Base-by-base conservation (phyloP, 2,113 vertebrate species). In the Glaucomys volans region DNA sequence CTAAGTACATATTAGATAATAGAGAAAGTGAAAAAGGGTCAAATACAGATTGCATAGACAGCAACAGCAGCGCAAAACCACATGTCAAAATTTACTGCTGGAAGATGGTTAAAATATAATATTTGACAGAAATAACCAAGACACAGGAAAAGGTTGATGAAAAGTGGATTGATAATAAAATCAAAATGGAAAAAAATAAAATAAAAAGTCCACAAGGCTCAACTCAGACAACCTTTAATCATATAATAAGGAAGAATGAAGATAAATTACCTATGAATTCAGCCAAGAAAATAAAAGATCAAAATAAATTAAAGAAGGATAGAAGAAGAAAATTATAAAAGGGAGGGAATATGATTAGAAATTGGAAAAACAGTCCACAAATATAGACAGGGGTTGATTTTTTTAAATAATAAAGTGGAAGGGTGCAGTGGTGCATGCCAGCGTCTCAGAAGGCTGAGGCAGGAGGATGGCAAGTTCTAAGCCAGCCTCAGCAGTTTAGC, bases 161-260 rank as follows among this genome's bases (percentile, higher is more conserved):
- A n/a, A n/a, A n/a, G n/a, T n/a, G n/a, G n/a, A n/a, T n/a, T n/a
- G n/a, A n/a, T n/a, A n/a, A n/a, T n/a, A n/a, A n/a, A n/a, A n/a
- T n/a, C n/a, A n/a, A n/a, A n/a, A n/a, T n/a, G n/a, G n/a, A n/a
- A n/a, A n/a, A n/a, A n/a, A n/a, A n/a, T n/a, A n/a, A n/a, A 88
- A 84, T 11, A 11, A 52, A 52, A 52, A 52, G 52, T 30, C 67
- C 50, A 76, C 54, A 83, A 22, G 5, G 40, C n/a, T 80, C 20
- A 59, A 30, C 54, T 91, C 72, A 92, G 22, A 86, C 50, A 96
- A 79, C 80, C 4, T 82, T 93, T 62, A 37, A 35, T 87, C 37
- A 87, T 77, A 91, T 71, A 71, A 50, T 77, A 52, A 88, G 44
- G 35, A 84, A 92, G 8, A 80, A 85, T 57, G 20, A 87, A 90